Evolutionary conservation across 2,113 vertebrate genomes (phyloP).

Genomic region (Sciurus niger): DNA sequence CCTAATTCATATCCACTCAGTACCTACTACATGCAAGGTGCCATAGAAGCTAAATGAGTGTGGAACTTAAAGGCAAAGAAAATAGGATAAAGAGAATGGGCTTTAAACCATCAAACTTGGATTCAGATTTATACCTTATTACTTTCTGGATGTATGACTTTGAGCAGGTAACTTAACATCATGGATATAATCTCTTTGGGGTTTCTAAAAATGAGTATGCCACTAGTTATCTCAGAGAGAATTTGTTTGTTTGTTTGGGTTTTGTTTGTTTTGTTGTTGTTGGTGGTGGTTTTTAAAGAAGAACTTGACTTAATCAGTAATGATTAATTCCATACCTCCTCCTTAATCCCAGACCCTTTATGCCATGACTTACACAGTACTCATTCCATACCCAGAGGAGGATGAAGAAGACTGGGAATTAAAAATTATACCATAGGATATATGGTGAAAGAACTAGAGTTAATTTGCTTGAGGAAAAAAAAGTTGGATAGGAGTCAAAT

Average conservation of each 20-base stretch:
- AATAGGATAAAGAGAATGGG: neutral
- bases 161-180: neutral
- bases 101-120: neutral
- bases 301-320: neutral
- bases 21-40: neutral
- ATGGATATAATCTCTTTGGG: neutral
- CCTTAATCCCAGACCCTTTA: neutral
- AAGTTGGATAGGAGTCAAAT: neutral
- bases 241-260: no score
- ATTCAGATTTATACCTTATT: neutral
- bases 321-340: neutral
- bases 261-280: no score
- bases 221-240: neutral
- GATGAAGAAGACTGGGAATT: neutral
- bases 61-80: neutral
- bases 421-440: neutral
- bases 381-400: neutral
- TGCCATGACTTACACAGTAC: neutral
- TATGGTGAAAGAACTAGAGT: neutral
- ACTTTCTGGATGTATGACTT: neutral
- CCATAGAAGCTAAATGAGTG: neutral
- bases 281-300: neutral
- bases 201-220: slow-evolving; percentile 8
- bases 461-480: slow-evolving; percentile 18
- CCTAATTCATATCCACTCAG: neutral